Base-by-base conservation (phyloP, 2,888 invertebrate genomes). In the Busseola fusca region DNA sequence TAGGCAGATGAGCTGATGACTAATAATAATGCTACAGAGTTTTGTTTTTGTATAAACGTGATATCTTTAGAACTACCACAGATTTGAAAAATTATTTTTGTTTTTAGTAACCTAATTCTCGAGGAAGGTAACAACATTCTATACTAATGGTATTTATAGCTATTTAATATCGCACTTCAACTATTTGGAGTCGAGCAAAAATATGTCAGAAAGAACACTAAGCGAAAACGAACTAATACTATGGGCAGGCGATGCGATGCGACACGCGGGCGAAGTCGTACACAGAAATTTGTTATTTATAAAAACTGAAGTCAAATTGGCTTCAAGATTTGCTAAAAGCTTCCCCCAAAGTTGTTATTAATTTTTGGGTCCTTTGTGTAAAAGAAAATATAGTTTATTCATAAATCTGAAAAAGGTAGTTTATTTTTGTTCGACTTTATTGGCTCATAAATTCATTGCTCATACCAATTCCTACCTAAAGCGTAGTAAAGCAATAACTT, bases 401-500 rank as follows among this genome's bases (percentile, higher is more conserved):
- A 65, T 65, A 72, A 72, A 72, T 66, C 50, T n/a, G 40, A 42
- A 52, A 66, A 66, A 37, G 58, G 27, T 30, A 45, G 74, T 64
- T 40, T 75, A 63, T 64, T 63, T 48, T 45, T 58, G 30, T 40
- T 25, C 57, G 21, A 40, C 34, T 45, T 54, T 76, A 75, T 72
- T 77, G 71, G 45, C 37, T 65, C 78, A 72, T 69, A 69, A 70
- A 70, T 65, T 69, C 54, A 54, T 48, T 59, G 52, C 25, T 67
- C 25, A 21, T 42, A 56, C 1, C 9, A 30, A 50, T 57, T 78
- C 21, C 64, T 52, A 54, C 27, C 64, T 40, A 57, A 45, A 69
- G 5, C 65, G 52, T 34, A 16, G 37, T 34, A 50, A n/a, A 52
- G 27, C 30, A 74, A 84, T 75, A 72, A 70, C 60, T 74, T 72